Conservation (phyloP, 2,113 vertebrate species). For the Callorhinus ursinus region DNA sequence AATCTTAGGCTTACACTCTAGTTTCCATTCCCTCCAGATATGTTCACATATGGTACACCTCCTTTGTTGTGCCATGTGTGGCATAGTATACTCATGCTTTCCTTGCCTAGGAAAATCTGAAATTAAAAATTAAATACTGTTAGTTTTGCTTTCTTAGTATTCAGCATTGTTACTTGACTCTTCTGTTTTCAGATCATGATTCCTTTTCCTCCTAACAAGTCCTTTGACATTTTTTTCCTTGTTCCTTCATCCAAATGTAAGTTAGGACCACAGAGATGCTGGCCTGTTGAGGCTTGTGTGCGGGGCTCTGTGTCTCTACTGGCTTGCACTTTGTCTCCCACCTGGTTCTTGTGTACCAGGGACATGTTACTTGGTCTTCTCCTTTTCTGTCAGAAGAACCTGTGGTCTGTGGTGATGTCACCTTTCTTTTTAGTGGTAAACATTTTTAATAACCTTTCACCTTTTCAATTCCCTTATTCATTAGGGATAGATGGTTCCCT, state of each 20-base stretch:
- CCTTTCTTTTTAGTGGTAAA: not conserved
- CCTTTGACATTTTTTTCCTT: not conserved
- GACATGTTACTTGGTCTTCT: not conserved
- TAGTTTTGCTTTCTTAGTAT: not conserved
- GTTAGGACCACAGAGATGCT: not conserved
- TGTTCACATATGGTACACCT: not conserved
- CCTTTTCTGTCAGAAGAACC: not conserved
- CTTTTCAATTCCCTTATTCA: not conserved
- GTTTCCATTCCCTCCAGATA: not conserved
- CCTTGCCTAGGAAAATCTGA: not conserved
- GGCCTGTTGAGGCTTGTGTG: not conserved
- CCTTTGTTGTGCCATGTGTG: not conserved
- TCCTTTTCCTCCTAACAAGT: not conserved
- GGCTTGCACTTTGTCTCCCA: not conserved
- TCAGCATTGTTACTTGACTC: not conserved
- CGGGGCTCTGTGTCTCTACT: not conserved
- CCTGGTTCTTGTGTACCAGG: not conserved
- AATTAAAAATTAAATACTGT: not conserved
- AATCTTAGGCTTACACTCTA: not conserved
- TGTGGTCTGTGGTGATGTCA: not conserved
- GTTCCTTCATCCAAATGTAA: not conserved
- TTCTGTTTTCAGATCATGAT: not conserved
- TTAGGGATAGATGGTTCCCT: not conserved
- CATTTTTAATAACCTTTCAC: not conserved
- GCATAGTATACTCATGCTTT: not conserved